phyloP scores from a whole-genome alignment of 53 echinoderm and acorn worm species.

The Holothuria leucospilota region DNA sequence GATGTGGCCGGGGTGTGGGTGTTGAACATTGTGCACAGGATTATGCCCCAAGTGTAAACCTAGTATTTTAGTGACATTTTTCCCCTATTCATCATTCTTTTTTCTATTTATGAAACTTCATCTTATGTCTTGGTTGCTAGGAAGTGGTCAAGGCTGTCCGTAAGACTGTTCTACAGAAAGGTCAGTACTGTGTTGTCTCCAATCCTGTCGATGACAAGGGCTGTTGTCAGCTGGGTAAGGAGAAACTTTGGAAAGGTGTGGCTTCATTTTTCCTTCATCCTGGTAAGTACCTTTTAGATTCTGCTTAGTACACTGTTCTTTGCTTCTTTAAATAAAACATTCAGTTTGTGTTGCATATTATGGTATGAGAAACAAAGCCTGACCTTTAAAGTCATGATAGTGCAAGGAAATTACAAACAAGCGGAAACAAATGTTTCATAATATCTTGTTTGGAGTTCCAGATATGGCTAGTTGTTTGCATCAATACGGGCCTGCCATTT shows the following conservation, averaged over 20 bases:
- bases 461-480: no score
- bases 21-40: no score
- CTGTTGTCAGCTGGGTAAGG: slow-evolving; percentile 73
- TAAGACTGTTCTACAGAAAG: slow-evolving; percentile 77
- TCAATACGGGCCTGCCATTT: no score
- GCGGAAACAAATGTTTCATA: no score
- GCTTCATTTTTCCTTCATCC: slow-evolving; percentile 91
- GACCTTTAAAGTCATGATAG: no score
- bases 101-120: not conserved
- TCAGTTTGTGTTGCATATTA: no score
- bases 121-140: slow-evolving; percentile 27
- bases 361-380: no score
- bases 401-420: no score
- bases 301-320: not conserved
- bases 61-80: no score
- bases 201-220: slow-evolving; percentile 83
- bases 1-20: no score
- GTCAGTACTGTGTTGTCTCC: slow-evolving; percentile 84
- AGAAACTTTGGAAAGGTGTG: slow-evolving; percentile 79
- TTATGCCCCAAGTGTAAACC: no score
- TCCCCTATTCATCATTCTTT: not conserved
- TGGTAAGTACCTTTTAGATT: slow-evolving; percentile 54
- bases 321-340: not conserved
- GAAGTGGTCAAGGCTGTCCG: slow-evolving; percentile 62
- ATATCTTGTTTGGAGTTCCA: no score